Evolutionary conservation across 1,140 invertebrate species (phyloP).

Genomic region (Holotrichia oblita): DNA sequence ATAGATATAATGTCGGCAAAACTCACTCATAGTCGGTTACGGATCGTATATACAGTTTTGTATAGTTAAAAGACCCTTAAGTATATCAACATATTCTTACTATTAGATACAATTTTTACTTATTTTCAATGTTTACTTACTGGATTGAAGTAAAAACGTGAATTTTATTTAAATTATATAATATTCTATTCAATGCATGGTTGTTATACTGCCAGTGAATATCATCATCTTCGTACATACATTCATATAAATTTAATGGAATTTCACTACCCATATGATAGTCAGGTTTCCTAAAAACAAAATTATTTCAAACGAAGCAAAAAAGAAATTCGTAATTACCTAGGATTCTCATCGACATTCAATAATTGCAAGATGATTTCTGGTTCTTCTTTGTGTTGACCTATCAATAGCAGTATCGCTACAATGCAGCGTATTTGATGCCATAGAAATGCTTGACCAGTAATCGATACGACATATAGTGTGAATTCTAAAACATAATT

Average conservation of each 20-base stretch:
- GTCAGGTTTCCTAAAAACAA: conserved; percentile 83
- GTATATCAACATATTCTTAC: too few species aligned
- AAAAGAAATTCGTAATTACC: conserved; percentile 66
- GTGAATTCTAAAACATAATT: conserved; percentile 66
- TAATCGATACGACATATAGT: conserved; percentile 86
- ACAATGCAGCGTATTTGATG: conserved; percentile 98
- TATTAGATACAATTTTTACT: too few species aligned
- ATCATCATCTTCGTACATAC: background rate
- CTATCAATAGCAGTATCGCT: conserved; percentile 88
- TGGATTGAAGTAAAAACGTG: background rate
- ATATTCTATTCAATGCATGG: background rate
- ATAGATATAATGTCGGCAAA: too few species aligned
- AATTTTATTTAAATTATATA: conserved; percentile 3
- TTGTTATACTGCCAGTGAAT: conserved; percentile 16
- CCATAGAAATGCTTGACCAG: conserved; percentile 95
- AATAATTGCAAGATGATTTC: conserved; percentile 82
- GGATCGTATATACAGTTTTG: too few species aligned
- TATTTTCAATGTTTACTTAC: background rate
- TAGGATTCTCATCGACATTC: conserved; percentile 77
- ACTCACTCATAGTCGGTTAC: too few species aligned
- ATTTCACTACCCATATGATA: conserved; percentile 88
- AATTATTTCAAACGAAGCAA: too few species aligned
- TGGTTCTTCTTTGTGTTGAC: conserved; percentile 78
- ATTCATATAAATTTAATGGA: conserved; percentile 26
- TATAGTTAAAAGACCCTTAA: too few species aligned